phyloP scores from a whole-genome alignment of 2,888 invertebrate genomes.

The Ennomos fuscantarius region DNA sequence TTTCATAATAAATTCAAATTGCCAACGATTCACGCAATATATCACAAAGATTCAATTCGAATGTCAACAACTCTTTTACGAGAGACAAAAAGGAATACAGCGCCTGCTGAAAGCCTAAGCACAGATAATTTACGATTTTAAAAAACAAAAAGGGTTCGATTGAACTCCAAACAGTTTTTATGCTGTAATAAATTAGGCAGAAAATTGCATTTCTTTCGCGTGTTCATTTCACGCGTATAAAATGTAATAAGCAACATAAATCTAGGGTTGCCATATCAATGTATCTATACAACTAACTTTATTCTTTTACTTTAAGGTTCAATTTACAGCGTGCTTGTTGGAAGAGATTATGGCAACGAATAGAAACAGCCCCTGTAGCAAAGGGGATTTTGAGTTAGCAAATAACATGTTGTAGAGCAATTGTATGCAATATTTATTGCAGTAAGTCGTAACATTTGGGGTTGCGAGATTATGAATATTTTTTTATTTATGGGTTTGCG shows the following conservation, averaged over 20 bases:
- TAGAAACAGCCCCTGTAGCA: slow-evolving; percentile 69
- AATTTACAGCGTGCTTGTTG: slow-evolving; percentile 46
- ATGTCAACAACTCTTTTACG: slow-evolving; percentile 67
- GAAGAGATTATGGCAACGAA: slow-evolving; percentile 68
- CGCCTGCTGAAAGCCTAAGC: slow-evolving; percentile 72
- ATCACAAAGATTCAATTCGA: slow-evolving; percentile 27
- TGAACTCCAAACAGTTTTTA: slow-evolving; percentile 60
- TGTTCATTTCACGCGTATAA: slow-evolving; percentile 79
- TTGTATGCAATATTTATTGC: slow-evolving; percentile 78
- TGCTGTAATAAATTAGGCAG: slow-evolving; percentile 62
- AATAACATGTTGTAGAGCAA: slow-evolving; percentile 74
- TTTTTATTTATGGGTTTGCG: slow-evolving; percentile 37
- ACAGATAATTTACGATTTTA: slow-evolving; percentile 74
- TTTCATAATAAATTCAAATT: too few species aligned
- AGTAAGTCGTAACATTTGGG: slow-evolving; percentile 55
- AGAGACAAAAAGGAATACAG: slow-evolving; percentile 73
- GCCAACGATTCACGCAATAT: slow-evolving; percentile 3
- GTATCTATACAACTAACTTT: slow-evolving; percentile 28
- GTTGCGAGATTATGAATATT: slow-evolving; percentile 70
- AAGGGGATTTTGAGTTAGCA: slow-evolving; percentile 69
- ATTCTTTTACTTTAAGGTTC: slow-evolving; percentile 47
- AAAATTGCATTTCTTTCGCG: slow-evolving; percentile 67
- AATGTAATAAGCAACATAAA: slow-evolving; percentile 81
- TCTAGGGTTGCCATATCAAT: slow-evolving; percentile 56
- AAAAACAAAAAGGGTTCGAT: slow-evolving; percentile 66